phyloP scores from a whole-genome alignment of 2,113 vertebrate species.

The Rattus rattus region DNA sequence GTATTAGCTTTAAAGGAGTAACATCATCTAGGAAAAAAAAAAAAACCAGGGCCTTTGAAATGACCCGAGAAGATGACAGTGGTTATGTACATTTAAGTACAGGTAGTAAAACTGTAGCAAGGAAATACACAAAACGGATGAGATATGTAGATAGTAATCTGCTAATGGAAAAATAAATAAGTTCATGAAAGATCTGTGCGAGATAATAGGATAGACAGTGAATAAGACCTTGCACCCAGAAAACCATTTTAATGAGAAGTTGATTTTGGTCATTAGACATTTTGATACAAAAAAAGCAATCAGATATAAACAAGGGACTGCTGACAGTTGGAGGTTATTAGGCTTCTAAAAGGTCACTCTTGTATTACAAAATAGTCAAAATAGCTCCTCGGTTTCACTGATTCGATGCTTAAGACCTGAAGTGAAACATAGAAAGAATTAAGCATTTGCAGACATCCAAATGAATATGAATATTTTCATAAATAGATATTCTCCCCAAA shows the following conservation, averaged over 20 bases:
- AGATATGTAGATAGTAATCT: slow-evolving; percentile 64
- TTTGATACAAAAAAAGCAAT: slow-evolving; percentile 39
- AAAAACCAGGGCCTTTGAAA: slow-evolving; percentile 51
- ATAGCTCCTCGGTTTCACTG: background rate
- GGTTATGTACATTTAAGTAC: background rate
- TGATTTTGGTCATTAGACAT: slow-evolving; percentile 65
- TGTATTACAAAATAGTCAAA: slow-evolving; percentile 23
- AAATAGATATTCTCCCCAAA: background rate
- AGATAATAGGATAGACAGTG: slow-evolving; percentile 63
- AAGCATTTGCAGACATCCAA: background rate
- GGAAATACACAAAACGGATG: slow-evolving; percentile 54
- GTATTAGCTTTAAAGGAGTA: slow-evolving; percentile 2
- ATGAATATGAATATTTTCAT: background rate
- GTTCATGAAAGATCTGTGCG: slow-evolving; percentile 45
- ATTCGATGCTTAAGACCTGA: background rate
- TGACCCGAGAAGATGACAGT: slow-evolving; percentile 57
- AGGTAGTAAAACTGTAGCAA: slow-evolving; percentile 53
- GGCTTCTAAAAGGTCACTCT: slow-evolving; percentile 9
- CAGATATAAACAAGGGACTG: slow-evolving; percentile 31
- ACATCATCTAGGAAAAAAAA: background rate
- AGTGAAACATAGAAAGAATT: background rate
- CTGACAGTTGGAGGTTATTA: background rate
- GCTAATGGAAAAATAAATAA: slow-evolving; percentile 74
- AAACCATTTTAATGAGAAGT: slow-evolving; percentile 60
- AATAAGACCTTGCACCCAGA: slow-evolving; percentile 41